A percentile compares a stretch with the other conserved stretches of the same genome.
These are phyloP conservation scores for Neocrepidodera transversa DNA, from an alignment of 2,888 invertebrate species.

Conservation along the genomic window DNA sequence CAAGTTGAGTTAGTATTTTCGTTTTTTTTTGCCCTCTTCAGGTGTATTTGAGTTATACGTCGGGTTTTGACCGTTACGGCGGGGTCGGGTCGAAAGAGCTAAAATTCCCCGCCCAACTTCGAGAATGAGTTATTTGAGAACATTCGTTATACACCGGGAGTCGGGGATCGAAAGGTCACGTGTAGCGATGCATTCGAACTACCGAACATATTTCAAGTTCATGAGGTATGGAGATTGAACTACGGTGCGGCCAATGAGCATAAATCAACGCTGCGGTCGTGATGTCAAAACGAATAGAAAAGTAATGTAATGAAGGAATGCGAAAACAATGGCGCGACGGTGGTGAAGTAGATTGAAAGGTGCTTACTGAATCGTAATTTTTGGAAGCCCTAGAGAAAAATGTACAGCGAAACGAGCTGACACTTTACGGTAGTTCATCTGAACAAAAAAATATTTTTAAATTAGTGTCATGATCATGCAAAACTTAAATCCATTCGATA, in stretches of 20 bases:
- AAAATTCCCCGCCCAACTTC: slow-evolving; percentile 23
- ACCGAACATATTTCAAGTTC: slow-evolving; percentile 44
- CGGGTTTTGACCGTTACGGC: neutral
- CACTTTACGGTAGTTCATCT: no score
- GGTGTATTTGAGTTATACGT: neutral
- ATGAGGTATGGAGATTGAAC: slow-evolving; percentile 30
- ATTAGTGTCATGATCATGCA: no score
- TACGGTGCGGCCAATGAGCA: slow-evolving; percentile 25
- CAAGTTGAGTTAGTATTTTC: neutral
- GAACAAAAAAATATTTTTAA: no score
- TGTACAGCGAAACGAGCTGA: no score
- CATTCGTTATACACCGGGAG: slow-evolving; percentile 28
- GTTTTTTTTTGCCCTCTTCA: neutral
- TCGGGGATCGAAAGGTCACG: slow-evolving; percentile 35
- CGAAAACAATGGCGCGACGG: slow-evolving; percentile 3
- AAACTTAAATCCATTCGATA: no score
- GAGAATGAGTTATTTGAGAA: slow-evolving; percentile 32
- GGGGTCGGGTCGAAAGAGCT: slow-evolving; percentile 14
- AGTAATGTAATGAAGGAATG: slow-evolving; percentile 22
- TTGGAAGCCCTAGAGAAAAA: neutral
- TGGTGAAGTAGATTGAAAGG: slow-evolving; percentile 1
- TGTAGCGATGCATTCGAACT: slow-evolving; percentile 39
- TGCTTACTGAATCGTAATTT: neutral
- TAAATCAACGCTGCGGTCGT: slow-evolving; percentile 24
- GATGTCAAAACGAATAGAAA: slow-evolving; percentile 27